These are phyloP conservation scores for Acanthosepion pharaonis DNA, from an alignment of 2,888 invertebrate species.

Conservation along the genomic window DNA sequence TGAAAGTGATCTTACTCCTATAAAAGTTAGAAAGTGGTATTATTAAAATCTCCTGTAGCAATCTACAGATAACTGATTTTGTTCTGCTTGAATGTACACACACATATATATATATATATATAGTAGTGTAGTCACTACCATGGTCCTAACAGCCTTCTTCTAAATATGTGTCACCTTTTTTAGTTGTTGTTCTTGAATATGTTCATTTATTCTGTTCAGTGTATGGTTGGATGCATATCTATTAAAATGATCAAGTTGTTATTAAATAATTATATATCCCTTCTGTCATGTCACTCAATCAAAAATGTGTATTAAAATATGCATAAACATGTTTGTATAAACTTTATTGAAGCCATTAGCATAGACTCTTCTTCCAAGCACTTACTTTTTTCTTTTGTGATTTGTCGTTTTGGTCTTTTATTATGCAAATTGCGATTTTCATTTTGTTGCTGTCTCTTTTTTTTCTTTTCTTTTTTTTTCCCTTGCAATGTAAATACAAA, in stretches of 20 bases:
- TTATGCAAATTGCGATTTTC: not conserved
- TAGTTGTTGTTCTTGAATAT: not conserved
- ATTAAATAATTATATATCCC: conserved; percentile 7
- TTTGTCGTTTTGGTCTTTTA: not conserved
- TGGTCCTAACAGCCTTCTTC: no score
- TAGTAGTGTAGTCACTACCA: no score
- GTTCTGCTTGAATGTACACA: no score
- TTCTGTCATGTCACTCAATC: not conserved
- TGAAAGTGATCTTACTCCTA: no score
- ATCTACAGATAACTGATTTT: no score
- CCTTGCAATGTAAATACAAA: not conserved
- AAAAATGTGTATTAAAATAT: not conserved
- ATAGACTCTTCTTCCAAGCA: not conserved
- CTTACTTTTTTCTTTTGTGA: not conserved
- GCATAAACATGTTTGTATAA: not conserved
- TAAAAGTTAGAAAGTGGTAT: no score
- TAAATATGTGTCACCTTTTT: not conserved
- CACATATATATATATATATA: no score
- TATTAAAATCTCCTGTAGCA: no score
- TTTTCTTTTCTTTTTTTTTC: not conserved
- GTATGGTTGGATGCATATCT: not conserved
- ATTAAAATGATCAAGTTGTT: not conserved
- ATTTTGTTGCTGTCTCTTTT: not conserved
- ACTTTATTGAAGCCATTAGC: conserved; percentile 23
- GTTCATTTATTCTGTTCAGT: not conserved